Conservation (phyloP, 2,113 vertebrate species). For the Ammodramus savannarum region DNA sequence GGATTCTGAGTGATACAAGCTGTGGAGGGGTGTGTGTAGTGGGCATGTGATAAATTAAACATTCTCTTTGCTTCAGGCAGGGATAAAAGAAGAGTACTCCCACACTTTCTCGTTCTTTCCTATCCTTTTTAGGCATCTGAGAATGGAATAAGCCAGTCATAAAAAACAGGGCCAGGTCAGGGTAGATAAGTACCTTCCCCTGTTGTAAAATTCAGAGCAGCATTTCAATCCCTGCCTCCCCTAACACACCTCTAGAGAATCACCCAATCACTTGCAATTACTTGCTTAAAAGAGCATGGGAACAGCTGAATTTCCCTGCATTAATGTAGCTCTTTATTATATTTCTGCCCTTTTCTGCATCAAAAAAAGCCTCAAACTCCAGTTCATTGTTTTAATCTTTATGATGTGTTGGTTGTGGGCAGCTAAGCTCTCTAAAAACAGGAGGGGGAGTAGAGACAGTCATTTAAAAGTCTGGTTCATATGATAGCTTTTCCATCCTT, state of each 20-base stretch:
- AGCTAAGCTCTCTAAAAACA: background rate
- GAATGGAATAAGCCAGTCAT: background rate
- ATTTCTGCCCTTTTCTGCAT: background rate
- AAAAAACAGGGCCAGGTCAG: background rate
- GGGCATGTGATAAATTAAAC: background rate
- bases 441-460: background rate
- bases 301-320: background rate
- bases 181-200: background rate
- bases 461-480: background rate
- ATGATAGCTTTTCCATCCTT: background rate
- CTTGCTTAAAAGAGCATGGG: background rate
- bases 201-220: constrained; percentile 35
- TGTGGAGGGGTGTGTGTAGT: background rate
- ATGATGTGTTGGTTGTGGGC: background rate
- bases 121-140: background rate
- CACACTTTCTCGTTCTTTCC: background rate
- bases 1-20: background rate
- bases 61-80: background rate
- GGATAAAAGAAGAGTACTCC: background rate
- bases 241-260: background rate
- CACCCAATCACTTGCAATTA: background rate
- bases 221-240: background rate
- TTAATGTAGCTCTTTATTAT: background rate
- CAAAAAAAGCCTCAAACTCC: background rate
- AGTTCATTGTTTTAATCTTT: background rate